Evolutionary conservation across 2,797 vertebrate genomes (phyloP).

Genomic region (Paramormyrops hopkinsi): DNA sequence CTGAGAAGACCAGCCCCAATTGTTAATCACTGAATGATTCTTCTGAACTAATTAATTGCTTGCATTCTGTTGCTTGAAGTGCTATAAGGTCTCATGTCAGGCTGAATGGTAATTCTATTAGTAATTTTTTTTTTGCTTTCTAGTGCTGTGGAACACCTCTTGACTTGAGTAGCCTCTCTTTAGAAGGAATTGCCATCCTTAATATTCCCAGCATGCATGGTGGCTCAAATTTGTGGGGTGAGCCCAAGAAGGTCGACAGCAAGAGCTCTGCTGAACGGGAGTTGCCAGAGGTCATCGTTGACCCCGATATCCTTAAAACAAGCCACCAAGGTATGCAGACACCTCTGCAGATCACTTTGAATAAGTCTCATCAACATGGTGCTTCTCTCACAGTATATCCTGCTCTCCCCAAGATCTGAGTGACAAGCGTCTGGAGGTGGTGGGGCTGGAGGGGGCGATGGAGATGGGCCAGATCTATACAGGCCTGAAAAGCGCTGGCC

Average conservation of each 20-base stretch:
- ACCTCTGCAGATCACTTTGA: neutral
- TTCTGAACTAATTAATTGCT: neutral
- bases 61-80: neutral
- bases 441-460: conserved; percentile 79
- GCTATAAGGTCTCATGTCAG: neutral
- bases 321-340: conserved; percentile 71
- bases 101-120: neutral
- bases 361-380: neutral
- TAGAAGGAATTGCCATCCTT: conserved; percentile 84
- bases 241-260: conserved; percentile 70
- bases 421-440: conserved; percentile 80
- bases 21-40: neutral
- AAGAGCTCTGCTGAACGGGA: conserved; percentile 49
- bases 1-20: neutral
- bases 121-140: neutral
- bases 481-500: conserved; percentile 78
- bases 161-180: conserved; percentile 66
- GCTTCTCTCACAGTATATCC: neutral
- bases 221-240: conserved; percentile 92
- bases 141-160: conserved; percentile 75
- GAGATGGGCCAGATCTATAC: conserved; percentile 96
- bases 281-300: conserved; percentile 66
- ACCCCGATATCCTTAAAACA: conserved; percentile 73
- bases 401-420: conserved; percentile 63
- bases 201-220: conserved; percentile 95